Base-by-base conservation (phyloP, 37 sponge, comb jelly and placozoan species). In the Halichondria panicea region DNA sequence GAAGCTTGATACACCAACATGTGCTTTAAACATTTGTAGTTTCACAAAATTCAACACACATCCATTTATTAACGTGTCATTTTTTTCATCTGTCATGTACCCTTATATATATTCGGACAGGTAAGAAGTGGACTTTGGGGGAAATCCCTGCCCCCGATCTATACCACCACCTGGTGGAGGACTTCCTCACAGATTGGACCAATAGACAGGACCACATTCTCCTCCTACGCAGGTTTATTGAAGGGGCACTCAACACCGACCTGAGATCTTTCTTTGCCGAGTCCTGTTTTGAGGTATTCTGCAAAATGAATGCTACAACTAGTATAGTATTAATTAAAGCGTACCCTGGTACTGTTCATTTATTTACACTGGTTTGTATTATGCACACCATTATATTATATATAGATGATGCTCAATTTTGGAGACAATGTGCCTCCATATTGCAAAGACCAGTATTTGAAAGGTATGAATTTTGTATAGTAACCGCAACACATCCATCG, bases 181-280 rank as follows among this genome's bases (percentile, higher is more conserved):
- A 94, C 63, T 87, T 94, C 46, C 83, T 87, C 52, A 94, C 95
- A n/a, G 79, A 86, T 42, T 94, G 95, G 95, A 90, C 43, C 56
- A 21, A 15, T 11, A 48, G 52, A 11, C 15, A 48, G 11, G 15
- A 48, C 52, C 92, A 94, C 44, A 60, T 87, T 42, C 42, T 94
- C 15, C 92, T 88, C 22, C 21, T 91, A 48, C 63, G 95, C 24
- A 61, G 88, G 21, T 94, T 91, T 68, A 35, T 94, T 44, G 95
- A 94, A 66, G 59, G 55, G 24, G 61, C 84, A 4, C 56, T 84
- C 31, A 44, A 55, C 5, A 31, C 36, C 38, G 89, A 94, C 37
- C 71, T 94, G 65, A 31, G 92, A 24, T n/a, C 46, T 9, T 88
- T 72, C 39, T 55, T 81, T 56, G 50, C 89, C 19, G 81, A 84